Evolutionary conservation across 2,113 vertebrate species (phyloP), one percentile per base, ranked within the genome.

Genomic region (Coptodon rendalli): DNA sequence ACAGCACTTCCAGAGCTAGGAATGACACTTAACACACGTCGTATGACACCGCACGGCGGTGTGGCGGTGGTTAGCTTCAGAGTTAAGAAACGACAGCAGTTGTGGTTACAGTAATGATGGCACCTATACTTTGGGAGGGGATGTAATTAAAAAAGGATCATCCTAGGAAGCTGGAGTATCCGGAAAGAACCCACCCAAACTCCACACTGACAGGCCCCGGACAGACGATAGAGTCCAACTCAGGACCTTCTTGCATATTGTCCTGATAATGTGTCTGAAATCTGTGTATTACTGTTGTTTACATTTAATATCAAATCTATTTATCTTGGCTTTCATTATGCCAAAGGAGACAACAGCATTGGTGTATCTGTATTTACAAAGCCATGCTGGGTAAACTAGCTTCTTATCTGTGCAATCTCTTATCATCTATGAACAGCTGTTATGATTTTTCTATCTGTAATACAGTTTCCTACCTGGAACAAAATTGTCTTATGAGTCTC

Each of bases 21-120:
- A 17, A 48, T 0, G 40, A 17, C 22, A 27, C 7, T 73, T 0
- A 22, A 73, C 36, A 24, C 22, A 3, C 1, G 40, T 76, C 3
- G 1, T 27, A 7, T 76, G 24, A 48, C 8, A 0, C 24, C 0
- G 1, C 14, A 1, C 1, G 2, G 24, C 24, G 1, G 14, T 10
- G 0, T 76, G 68, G 43, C 4, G 9, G 40, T 45, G 38, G 40
- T 48, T 45, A 78, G 40, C 68, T 5, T 48, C 16, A 29, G 12
- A 71, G 43, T 29, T 76, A 29, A 9, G 36, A 73, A 73, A 45
- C 3, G 0, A 29, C 16, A 29, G 16, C 0, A 31, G 43, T 19
- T 19, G 0, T 5, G 71, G 71, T 78, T n/a, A 31, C 0, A 1
- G 40, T 1, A 19, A 31, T 50, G 71, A 24, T 78, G 43, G 16